These are phyloP conservation scores for Megalonaias nervosa DNA, from an alignment of 1,140 invertebrate species.

Conservation along the genomic window DNA sequence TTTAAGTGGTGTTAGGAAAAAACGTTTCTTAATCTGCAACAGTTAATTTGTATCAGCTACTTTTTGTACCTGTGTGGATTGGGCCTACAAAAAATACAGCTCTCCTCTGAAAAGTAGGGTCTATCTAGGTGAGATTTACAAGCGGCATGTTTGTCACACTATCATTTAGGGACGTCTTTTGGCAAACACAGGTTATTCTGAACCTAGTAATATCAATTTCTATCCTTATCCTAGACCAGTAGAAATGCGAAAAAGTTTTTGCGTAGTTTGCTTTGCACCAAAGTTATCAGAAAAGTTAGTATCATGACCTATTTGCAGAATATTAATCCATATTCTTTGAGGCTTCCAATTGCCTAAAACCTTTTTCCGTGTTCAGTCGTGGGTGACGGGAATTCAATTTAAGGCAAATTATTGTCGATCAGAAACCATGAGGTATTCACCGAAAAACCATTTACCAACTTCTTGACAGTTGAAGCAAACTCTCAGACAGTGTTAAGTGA, in stretches of 20 bases:
- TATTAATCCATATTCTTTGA: background rate
- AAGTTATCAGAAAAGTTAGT: constrained; percentile 13
- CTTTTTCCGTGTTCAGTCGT: background rate
- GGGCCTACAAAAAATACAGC: constrained; percentile 34
- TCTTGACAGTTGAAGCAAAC: background rate
- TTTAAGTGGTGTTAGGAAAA: constrained; percentile 35
- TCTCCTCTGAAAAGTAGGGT: background rate
- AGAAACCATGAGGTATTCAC: background rate
- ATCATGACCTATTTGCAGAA: constrained; percentile 19
- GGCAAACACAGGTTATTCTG: constrained; percentile 1
- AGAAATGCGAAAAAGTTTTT: constrained; percentile 10
- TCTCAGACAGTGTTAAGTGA: background rate
- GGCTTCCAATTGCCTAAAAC: constrained; percentile 6
- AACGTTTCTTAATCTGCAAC: constrained; percentile 39
- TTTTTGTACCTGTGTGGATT: constrained; percentile 20
- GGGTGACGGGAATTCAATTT: constrained; percentile 1
- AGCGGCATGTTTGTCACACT: background rate
- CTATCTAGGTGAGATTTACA: constrained; percentile 7
- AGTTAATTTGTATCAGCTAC: constrained; percentile 33
- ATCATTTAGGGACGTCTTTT: background rate
- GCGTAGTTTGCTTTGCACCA: background rate
- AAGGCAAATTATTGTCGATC: background rate
- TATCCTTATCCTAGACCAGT: constrained; percentile 10
- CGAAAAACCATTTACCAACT: background rate
- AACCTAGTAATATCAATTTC: background rate